Conservation (phyloP, 2,888 invertebrate species). For the Spisula subtruncata region DNA sequence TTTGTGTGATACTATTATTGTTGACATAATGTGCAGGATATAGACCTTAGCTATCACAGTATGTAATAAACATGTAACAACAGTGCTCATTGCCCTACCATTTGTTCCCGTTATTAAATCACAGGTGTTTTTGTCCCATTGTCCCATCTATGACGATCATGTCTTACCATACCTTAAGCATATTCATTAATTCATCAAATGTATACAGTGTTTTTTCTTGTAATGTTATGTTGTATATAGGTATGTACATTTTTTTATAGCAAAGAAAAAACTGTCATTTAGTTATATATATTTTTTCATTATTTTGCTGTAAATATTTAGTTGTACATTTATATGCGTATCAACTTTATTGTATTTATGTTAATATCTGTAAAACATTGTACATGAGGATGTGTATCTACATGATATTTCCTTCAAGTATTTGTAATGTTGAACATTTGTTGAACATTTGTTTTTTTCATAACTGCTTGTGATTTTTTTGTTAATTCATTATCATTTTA, state of each 20-base stretch:
- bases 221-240: slow-evolving; percentile 32
- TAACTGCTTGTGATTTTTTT: slow-evolving; percentile 62
- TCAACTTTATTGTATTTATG: slow-evolving; percentile 64
- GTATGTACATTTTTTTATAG: slow-evolving; percentile 28
- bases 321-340: slow-evolving; percentile 73
- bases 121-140: slow-evolving; percentile 12
- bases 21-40: slow-evolving; percentile 22
- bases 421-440: slow-evolving; percentile 35
- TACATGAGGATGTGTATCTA: background rate
- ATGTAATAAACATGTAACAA: slow-evolving; percentile 39
- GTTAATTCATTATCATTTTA: slow-evolving; percentile 65
- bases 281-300: slow-evolving; percentile 55
- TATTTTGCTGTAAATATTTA: slow-evolving; percentile 59
- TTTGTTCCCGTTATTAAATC: background rate
- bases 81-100: slow-evolving; percentile 38
- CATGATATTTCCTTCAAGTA: slow-evolving; percentile 25
- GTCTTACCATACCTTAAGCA: slow-evolving; percentile 15
- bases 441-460: slow-evolving; percentile 30
- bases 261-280: slow-evolving; percentile 40
- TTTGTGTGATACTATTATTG: slow-evolving; percentile 35
- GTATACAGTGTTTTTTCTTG: slow-evolving; percentile 33
- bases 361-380: background rate
- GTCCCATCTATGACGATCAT: slow-evolving; percentile 16
- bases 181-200: background rate
- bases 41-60: slow-evolving; percentile 44